Conservation (phyloP, 2,797 vertebrate species). For the Danio choprae region DNA sequence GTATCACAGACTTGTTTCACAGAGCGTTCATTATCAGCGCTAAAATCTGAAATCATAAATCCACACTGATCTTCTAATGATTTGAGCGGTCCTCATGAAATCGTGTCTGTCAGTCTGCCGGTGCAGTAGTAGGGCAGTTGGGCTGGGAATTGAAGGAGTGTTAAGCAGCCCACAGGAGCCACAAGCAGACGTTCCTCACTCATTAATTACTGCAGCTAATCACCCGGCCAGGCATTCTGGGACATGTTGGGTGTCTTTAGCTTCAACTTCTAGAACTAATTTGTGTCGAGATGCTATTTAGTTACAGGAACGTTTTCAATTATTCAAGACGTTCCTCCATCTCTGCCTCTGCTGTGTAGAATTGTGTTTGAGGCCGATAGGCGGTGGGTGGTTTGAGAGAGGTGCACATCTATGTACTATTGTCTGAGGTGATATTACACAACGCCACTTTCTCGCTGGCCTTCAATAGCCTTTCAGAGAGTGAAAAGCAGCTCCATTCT, state of each 20-base stretch:
- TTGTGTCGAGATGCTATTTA: conserved; percentile 72
- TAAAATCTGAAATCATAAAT: too few species aligned
- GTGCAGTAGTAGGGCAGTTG: conserved; percentile 24
- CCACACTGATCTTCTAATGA: background rate
- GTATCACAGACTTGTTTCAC: too few species aligned
- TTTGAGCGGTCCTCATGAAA: background rate
- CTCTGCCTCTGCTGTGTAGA: conserved; percentile 51
- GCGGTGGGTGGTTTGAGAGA: background rate
- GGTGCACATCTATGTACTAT: conserved; percentile 18
- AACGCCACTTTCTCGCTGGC: background rate
- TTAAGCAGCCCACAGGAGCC: conserved; percentile 46
- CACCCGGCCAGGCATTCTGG: conserved; percentile 65
- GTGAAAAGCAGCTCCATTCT: conserved; percentile 7
- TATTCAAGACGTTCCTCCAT: conserved; percentile 70
- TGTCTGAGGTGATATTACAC: conserved; percentile 23
- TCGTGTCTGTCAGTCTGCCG: background rate
- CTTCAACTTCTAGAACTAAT: conserved; percentile 76
- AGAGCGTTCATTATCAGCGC: too few species aligned
- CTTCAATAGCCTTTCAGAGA: background rate
- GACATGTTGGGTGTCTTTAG: conserved; percentile 66
- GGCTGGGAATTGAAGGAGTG: conserved; percentile 39
- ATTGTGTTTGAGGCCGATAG: conserved; percentile 22
- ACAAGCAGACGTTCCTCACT: conserved; percentile 51
- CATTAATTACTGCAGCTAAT: conserved; percentile 74
- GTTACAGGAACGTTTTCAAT: conserved; percentile 72